Conservation (phyloP, 2,113 vertebrate genomes). For the Hyperopisus bebe region DNA sequence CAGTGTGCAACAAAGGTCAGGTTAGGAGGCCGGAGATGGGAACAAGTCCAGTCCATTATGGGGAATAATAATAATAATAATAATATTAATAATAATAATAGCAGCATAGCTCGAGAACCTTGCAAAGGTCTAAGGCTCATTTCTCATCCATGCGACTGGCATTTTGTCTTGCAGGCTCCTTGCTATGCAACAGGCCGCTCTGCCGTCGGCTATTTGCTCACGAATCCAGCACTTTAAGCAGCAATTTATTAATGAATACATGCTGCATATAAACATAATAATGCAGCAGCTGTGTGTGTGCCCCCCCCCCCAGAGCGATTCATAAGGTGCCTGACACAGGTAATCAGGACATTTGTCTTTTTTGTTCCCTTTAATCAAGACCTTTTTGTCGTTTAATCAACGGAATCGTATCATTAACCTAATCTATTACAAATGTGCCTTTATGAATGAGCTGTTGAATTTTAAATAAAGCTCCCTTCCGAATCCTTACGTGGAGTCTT, state of each 20-base stretch:
- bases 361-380: conserved; percentile 18
- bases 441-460: conserved; percentile 24
- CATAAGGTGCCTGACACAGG: neutral
- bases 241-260: neutral
- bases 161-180: neutral
- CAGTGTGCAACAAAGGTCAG: neutral
- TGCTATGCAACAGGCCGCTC: neutral
- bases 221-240: neutral
- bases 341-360: conserved; percentile 16
- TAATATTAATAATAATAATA: neutral
- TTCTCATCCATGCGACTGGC: neutral
- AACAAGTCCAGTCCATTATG: neutral
- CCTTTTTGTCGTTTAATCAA: conserved; percentile 22
- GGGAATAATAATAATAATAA: neutral
- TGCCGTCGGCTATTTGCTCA: neutral
- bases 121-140: neutral
- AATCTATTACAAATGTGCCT: conserved; percentile 12
- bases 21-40: neutral
- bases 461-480: conserved; percentile 14
- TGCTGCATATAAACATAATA: neutral
- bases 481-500: neutral
- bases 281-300: neutral
- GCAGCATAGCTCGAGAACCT: neutral
- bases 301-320: neutral
- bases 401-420: conserved; percentile 10